Evolutionary conservation across 2,113 vertebrate genomes (phyloP), one percentile per base, ranked within the genome.

Genomic region (Pituophis catenifer): DNA sequence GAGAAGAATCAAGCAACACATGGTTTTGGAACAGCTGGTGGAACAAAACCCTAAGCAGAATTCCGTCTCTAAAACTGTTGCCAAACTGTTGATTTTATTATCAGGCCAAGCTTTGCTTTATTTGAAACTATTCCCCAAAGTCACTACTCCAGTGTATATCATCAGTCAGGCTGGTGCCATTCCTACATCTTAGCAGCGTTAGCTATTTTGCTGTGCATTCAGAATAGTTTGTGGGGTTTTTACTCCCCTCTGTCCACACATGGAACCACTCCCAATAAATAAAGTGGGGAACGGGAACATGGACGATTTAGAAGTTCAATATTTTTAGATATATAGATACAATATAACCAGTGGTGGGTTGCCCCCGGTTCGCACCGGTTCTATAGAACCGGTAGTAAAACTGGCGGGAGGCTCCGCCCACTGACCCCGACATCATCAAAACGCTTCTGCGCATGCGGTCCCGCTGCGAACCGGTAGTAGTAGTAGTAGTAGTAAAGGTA

Each of bases 21-120:
- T 90, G 90, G 86, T 95, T 96, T 97, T 94, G 94, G 90, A 91
- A 89, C 93, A 75, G 90, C 24, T 93, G 93, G 93, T 95, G 96
- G 95, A 96, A 96, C 53, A 92, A 95, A 95, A 94, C 52, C 96
- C 94, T 91, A 96, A 95, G 95, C 94, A 96, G 93, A 96, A 98
- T 97, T 96, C 95, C 93, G 96, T 95, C 92, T 95, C 95, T 93
- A 88, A 95, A 95, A 93, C 53, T 53, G 33, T 94, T 0, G 86
- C 95, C 95, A 96, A 91, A 92, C 95, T 95, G 95, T 94, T 91
- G 91, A 92, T 94, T 91, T 94, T 94, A 96, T 93, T 93, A 96
- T 95, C 92, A 58, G 11, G 88, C 95, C 93, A 94, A 0, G 0
- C 93, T 90, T 24, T 0, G 11, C 95, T 95, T 96, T 85, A 89